These are phyloP conservation scores for Conistra vaccinii DNA, from an alignment of 2,888 invertebrate genomes.

Conservation along the genomic window DNA sequence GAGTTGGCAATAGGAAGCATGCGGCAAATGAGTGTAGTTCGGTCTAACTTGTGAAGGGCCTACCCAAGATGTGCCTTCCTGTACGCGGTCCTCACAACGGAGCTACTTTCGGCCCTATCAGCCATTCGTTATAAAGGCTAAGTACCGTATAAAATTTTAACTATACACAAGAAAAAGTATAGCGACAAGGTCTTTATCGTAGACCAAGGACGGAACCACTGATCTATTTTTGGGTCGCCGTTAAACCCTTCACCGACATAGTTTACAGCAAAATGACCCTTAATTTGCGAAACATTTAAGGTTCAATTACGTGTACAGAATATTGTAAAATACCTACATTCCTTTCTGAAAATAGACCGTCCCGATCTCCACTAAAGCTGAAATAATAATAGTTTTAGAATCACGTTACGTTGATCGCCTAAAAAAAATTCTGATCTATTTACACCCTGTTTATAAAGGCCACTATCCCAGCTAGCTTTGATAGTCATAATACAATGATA, in stretches of 20 bases:
- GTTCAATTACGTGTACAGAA: not conserved
- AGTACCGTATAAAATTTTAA: constrained; percentile 1
- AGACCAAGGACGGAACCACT: not conserved
- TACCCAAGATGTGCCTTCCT: not conserved
- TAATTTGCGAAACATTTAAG: constrained; percentile 11
- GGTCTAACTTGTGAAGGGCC: too few species aligned
- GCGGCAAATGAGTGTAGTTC: not conserved
- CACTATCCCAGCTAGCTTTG: not conserved
- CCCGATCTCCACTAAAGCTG: not conserved
- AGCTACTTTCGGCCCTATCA: not conserved
- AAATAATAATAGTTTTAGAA: constrained; percentile 8
- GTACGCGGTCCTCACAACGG: too few species aligned
- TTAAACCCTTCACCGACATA: constrained; percentile 14
- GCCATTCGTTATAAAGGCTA: not conserved
- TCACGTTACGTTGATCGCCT: not conserved
- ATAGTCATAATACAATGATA: too few species aligned
- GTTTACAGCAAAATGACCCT: constrained; percentile 22
- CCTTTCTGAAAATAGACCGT: not conserved
- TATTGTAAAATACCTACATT: constrained; percentile 19
- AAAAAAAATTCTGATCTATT: not conserved
- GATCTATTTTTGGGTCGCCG: constrained; percentile 22
- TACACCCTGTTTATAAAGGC: not conserved
- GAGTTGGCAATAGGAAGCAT: not conserved
- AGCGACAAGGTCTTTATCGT: not conserved
- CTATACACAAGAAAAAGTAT: not conserved